Evolutionary conservation across 2,113 vertebrate genomes (phyloP).

Genomic region (Lasiurus cinereus): DNA sequence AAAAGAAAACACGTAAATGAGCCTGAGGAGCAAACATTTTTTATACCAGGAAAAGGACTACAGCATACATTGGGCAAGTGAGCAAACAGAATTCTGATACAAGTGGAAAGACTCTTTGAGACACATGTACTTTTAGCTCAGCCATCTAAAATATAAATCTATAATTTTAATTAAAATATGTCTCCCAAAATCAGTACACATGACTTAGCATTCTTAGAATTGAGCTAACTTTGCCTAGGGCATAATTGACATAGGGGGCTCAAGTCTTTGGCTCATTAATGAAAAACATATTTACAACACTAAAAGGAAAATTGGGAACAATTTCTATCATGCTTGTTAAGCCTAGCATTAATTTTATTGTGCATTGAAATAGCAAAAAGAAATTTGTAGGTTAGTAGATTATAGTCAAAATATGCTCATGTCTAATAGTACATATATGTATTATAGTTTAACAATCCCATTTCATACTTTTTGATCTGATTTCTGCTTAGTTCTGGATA

Average conservation of each 20-base stretch:
- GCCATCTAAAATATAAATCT: conserved; percentile 67
- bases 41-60: conserved; percentile 61
- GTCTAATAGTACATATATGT: background rate
- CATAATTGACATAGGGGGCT: conserved; percentile 62
- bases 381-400: background rate
- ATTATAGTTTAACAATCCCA: background rate
- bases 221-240: background rate
- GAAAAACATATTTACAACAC: conserved; percentile 41
- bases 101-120: conserved; percentile 64
- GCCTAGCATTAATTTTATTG: background rate
- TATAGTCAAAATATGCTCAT: background rate
- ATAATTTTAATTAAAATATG: conserved; percentile 62
- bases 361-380: background rate
- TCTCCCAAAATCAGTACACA: conserved; percentile 30
- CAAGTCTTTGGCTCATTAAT: conserved; percentile 56
- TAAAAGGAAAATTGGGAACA: background rate
- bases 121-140: conserved; percentile 46
- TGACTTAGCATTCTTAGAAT: conserved; percentile 47
- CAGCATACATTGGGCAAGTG: background rate
- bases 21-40: conserved; percentile 60
- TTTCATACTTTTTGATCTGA: background rate
- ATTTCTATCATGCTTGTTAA: background rate
- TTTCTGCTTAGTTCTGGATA: background rate
- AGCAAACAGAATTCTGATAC: conserved; percentile 14
- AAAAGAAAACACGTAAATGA: conserved; percentile 75